Evolutionary conservation across 1,140 invertebrate species (phyloP).

Genomic region (Centruroides sculpturatus): DNA sequence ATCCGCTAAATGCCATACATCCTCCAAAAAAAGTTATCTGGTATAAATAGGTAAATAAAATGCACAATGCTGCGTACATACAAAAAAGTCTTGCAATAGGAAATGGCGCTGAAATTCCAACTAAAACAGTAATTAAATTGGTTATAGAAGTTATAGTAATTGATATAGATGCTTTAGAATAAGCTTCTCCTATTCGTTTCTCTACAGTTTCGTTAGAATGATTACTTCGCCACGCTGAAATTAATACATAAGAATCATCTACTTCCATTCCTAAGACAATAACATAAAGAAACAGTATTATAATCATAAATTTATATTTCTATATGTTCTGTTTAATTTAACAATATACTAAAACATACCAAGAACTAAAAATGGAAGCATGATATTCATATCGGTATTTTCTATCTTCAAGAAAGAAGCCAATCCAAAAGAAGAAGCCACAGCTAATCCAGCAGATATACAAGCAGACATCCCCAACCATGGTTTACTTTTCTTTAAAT

Average conservation of each 20-base stretch:
- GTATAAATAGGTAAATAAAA: slow-evolving; percentile 83
- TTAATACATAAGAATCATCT: slow-evolving; percentile 91
- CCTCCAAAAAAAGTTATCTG: slow-evolving; percentile 88
- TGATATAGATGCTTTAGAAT: slow-evolving; percentile 90
- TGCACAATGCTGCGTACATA: slow-evolving; percentile 82
- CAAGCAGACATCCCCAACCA: background rate
- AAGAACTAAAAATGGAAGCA: too few relatives aligned
- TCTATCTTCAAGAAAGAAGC: too few relatives aligned
- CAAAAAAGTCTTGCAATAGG: slow-evolving; percentile 90
- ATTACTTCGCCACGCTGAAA: slow-evolving; percentile 79
- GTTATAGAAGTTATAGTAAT: slow-evolving; percentile 95
- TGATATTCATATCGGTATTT: too few relatives aligned
- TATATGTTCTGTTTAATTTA: too few relatives aligned
- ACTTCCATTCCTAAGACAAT: slow-evolving; percentile 68
- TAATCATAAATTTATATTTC: too few relatives aligned
- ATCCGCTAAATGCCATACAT: slow-evolving; percentile 75
- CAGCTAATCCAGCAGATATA: background rate
- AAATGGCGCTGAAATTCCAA: slow-evolving; percentile 86
- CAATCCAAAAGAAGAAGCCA: too few relatives aligned
- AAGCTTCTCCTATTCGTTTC: slow-evolving; percentile 66
- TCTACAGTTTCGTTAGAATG: slow-evolving; percentile 60
- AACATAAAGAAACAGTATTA: too few relatives aligned
- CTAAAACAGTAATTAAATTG: slow-evolving; percentile 89
- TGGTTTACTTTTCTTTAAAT: background rate
- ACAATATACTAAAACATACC: too few relatives aligned